phyloP scores from a whole-genome alignment of 2,888 invertebrate genomes.

The Drosophila siamana region DNA sequence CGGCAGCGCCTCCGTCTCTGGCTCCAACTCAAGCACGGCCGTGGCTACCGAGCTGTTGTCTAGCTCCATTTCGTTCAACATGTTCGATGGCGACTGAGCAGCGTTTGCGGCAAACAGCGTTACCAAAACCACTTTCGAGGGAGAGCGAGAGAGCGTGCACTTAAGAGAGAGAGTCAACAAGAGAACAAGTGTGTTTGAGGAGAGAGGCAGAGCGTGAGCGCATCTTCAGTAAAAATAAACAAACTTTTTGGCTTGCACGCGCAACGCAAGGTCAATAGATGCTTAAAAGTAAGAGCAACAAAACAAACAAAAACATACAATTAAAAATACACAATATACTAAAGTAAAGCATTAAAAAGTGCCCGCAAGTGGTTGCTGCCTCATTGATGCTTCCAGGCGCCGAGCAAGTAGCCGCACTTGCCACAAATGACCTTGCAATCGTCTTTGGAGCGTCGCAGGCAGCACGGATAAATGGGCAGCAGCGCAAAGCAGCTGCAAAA shows the following conservation, averaged over 20 bases:
- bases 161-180: slow-evolving; percentile 1
- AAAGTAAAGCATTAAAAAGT: slow-evolving; percentile 17
- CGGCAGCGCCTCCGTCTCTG: neutral
- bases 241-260: slow-evolving; percentile 19
- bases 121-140: slow-evolving; percentile 14
- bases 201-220: slow-evolving; percentile 4
- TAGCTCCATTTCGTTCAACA: slow-evolving; percentile 69
- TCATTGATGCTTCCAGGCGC: slow-evolving; percentile 74
- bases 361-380: neutral
- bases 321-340: slow-evolving; percentile 17
- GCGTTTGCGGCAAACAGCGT: neutral
- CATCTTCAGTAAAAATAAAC: slow-evolving; percentile 41
- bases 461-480: slow-evolving; percentile 75
- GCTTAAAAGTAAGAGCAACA: slow-evolving; percentile 39
- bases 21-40: slow-evolving; percentile 50
- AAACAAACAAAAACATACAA: slow-evolving; percentile 22
- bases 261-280: slow-evolving; percentile 48
- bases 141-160: slow-evolving; percentile 1
- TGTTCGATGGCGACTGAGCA: slow-evolving; percentile 64
- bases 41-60: slow-evolving; percentile 55
- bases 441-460: slow-evolving; percentile 61
- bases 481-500: slow-evolving; percentile 72
- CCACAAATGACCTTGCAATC: slow-evolving; percentile 79
- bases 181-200: too few species aligned
- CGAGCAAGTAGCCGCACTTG: slow-evolving; percentile 77